Evolutionary conservation across 2,888 invertebrate species (phyloP).

Genomic region (Gasteruption jaculator): DNA sequence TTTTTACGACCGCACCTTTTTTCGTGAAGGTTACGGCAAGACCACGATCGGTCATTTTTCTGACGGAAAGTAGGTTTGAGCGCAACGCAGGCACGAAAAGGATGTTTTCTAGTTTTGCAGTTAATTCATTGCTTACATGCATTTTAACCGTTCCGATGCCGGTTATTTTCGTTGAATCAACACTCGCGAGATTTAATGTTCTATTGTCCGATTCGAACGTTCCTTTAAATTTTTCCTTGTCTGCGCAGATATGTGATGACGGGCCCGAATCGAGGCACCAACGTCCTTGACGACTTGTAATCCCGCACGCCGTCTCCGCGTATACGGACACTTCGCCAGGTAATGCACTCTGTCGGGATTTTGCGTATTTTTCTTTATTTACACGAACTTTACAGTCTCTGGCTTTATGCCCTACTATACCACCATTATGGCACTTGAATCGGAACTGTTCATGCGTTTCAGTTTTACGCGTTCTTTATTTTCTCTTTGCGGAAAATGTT

Average conservation of each 20-base stretch:
- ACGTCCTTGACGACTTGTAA: too few relatives aligned
- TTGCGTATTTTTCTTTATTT: not conserved
- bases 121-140: not conserved
- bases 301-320: not conserved
- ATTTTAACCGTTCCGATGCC: constrained; percentile 12
- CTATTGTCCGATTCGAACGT: not conserved
- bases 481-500: not conserved
- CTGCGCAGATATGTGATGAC: constrained; percentile 18
- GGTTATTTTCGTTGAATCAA: constrained; percentile 9
- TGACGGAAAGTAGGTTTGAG: constrained; percentile 8
- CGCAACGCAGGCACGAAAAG: constrained; percentile 8
- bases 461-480: not conserved
- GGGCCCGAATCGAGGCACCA: constrained; percentile 22
- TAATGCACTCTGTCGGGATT: too few relatives aligned
- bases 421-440: not conserved
- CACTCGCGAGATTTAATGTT: constrained; percentile 13
- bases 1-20: constrained; percentile 4
- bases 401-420: not conserved
- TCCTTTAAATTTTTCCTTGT: constrained; percentile 8
- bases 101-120: not conserved
- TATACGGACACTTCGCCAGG: constrained; percentile 10
- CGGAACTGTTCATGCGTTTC: too few relatives aligned
- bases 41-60: constrained; percentile 12
- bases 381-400: not conserved
- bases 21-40: not conserved